These are phyloP conservation scores for Melieria crassipennis DNA, from an alignment of 2,888 invertebrate species.

Conservation along the genomic window DNA sequence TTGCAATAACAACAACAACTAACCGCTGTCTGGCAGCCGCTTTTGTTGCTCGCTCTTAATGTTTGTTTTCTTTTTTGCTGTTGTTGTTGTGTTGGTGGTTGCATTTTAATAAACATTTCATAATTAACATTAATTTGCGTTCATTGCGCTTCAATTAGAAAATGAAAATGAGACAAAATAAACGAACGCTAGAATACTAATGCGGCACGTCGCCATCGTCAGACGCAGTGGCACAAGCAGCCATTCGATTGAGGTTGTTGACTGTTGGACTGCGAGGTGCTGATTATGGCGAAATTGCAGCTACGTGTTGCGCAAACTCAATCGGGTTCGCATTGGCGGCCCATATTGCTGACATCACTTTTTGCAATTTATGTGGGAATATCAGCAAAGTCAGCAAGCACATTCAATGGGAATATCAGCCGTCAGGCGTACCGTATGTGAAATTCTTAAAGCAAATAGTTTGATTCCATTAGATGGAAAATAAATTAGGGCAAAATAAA, in stretches of 20 bases:
- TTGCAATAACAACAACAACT: too few relatives aligned
- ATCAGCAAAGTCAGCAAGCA: too few relatives aligned
- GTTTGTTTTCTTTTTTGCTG: constrained; percentile 2
- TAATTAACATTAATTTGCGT: constrained; percentile 45
- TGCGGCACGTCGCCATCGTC: too few relatives aligned
- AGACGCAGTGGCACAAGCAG: neutral
- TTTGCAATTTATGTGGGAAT: too few relatives aligned
- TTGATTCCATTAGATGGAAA: too few relatives aligned
- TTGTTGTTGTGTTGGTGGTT: neutral
- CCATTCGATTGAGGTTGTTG: constrained; percentile 23
- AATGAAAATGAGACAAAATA: constrained; percentile 29
- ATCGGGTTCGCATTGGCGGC: neutral
- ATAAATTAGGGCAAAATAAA: too few relatives aligned
- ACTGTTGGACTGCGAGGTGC: constrained; percentile 18
- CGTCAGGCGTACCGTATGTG: too few relatives aligned
- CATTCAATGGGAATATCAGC: too few relatives aligned
- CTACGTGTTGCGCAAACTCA: constrained; percentile 21
- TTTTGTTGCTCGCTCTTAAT: constrained; percentile 17
- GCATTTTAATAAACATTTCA: constrained; percentile 29
- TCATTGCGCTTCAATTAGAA: constrained; percentile 32
- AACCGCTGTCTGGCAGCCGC: neutral
- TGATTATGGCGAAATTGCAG: constrained; percentile 29
- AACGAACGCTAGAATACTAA: constrained; percentile 24
- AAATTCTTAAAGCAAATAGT: too few relatives aligned
- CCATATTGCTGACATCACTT: too few relatives aligned